Evolutionary conservation across 2,113 vertebrate genomes (phyloP).

Genomic region (Psilopsiagon aurifrons): DNA sequence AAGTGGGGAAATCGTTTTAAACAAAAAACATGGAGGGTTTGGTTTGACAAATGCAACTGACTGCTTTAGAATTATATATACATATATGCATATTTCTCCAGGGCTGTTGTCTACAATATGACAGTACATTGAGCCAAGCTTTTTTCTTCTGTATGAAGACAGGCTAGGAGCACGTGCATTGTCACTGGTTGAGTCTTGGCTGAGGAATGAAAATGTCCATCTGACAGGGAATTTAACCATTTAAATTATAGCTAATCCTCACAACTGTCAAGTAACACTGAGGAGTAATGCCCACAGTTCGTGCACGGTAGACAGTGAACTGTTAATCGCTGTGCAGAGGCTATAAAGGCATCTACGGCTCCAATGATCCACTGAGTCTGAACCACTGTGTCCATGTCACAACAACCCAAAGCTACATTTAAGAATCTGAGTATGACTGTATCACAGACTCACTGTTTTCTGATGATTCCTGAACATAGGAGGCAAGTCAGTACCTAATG

Average conservation of each 20-base stretch:
- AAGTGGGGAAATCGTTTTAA: background rate
- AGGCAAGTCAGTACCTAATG: background rate
- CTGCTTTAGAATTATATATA: background rate
- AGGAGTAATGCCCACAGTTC: background rate
- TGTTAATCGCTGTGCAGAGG: too few relatives aligned
- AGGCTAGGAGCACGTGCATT: background rate
- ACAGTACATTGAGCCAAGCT: background rate
- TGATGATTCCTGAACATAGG: background rate
- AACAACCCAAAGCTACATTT: background rate
- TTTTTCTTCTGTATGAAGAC: background rate
- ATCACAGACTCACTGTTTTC: background rate
- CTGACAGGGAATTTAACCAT: background rate
- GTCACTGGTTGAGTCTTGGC: background rate
- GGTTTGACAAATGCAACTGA: background rate
- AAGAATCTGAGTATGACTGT: background rate
- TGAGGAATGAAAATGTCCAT: background rate
- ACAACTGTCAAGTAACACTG: background rate
- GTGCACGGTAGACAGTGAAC: background rate
- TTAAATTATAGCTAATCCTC: background rate
- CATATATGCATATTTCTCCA: background rate
- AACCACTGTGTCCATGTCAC: accelerated
- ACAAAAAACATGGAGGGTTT: background rate
- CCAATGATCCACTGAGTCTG: accelerated
- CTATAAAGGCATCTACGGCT: background rate
- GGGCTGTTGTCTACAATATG: background rate